Evolutionary conservation across 2,797 vertebrate genomes (phyloP), one percentile per base, ranked within the genome.

Genomic region (Podargus strigoides): DNA sequence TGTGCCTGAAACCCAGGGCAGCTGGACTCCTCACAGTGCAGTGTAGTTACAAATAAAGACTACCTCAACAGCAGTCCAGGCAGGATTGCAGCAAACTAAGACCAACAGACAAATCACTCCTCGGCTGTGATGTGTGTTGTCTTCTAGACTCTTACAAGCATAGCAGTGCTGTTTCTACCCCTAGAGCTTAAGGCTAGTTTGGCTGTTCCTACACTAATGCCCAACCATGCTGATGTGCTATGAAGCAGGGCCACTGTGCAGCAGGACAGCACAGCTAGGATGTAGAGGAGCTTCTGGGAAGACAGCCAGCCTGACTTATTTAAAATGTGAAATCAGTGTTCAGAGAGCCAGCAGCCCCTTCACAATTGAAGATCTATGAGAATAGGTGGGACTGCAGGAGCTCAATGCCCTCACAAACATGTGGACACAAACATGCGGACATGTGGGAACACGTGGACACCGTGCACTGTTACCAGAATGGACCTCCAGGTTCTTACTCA

Each of bases 191-290:
- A 66, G 75, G 27, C 22, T 37, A 3, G 3, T 50, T 83, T 59
- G 19, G 5, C 34, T 85, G 5, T 15, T 13, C 37, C 62, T 60
- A 6, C 6, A 1, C 12, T 30, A 41, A 34, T 9, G 27, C 16
- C 37, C 52, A 55, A 39, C 3, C 32, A 16, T 28, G 16, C 12
- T 47, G 42, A 36, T 14, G 10, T 32, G 20, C 22, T 30, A 5
- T 0, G 1, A 59, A 63, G 18, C 17, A 56, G 41, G 14, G 21
- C 12, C 47, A 32, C 20, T 1, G 3, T 10, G 23, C 30, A 52
- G 30, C 26, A 63, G 17, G 17, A 42, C 0, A 2, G 12, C 20
- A 27, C 4, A 9, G 7, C 21, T 14, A 32, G 19, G 16, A 34
- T 28, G 7, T 32, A 44, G 34, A 27, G 6, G 17, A 4, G 10